Base-by-base conservation (phyloP, 2,113 vertebrate species). In the Eurypyga helias region DNA sequence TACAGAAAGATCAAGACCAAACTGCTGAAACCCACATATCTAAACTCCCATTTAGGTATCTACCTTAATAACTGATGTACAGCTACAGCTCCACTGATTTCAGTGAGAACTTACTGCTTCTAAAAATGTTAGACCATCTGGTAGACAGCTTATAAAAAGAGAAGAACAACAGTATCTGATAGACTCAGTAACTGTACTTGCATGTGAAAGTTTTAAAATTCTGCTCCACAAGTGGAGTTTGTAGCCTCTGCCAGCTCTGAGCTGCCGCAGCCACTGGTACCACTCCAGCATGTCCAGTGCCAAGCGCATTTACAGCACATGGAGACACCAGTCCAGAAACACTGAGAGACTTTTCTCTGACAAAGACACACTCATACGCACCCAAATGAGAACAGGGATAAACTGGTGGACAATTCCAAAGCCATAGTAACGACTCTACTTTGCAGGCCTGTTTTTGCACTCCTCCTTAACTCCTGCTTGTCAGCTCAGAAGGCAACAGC, bases 111-210 rank as follows among this genome's bases (percentile, higher is more conserved):
- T 52, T n/a, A 60, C 24, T 60, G 51, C 46, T 91, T 87, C 95
- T 86, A 84, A 93, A 94, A 93, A 87, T 17, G 51, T 46, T 26
- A 73, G 67, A 66, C 43, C 89, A 94, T 92, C 89, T 84, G 81
- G 80, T 25, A 93, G 87, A 81, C 38, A 78, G 57, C 43, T 96
- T 84, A 91, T 9, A 75, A 62, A 90, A 69, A 61, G 34, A 89
- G 61, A 76, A 76, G 9, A 77, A 82, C 8, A 81, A 41, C 49
- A 46, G 41, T 51, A 70, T 75, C 80, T 66, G 51, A 54, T 17
- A 89, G 86, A 90, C 76, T 89, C 54, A 41, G 67, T 86, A 66
- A 77, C 19, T 48, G 6, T 38, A 52, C 25, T 78, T 51, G 21
- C 29, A 75, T 71, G 31, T 54, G 17, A 25, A 95, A 92, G 52